Evolutionary conservation across 2,888 invertebrate species (phyloP).

Genomic region (Mechanitis mazaeus): DNA sequence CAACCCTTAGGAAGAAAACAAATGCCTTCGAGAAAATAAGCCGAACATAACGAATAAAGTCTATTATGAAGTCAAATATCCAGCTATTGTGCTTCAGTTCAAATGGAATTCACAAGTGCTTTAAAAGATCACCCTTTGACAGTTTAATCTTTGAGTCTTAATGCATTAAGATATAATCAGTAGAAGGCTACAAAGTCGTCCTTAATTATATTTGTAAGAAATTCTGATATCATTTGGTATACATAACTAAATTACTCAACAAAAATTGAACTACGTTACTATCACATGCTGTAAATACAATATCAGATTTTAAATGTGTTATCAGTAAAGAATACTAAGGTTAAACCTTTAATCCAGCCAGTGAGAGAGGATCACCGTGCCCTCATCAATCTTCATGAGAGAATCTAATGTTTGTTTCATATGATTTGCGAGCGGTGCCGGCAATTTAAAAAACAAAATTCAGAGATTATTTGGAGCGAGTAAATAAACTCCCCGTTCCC

Average conservation of each 20-base stretch:
- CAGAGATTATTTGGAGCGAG: slow-evolving; percentile 50
- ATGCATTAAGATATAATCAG: neutral
- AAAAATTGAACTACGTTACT: no score
- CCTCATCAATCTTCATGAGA: slow-evolving; percentile 25
- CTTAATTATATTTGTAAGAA: no score
- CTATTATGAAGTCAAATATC: slow-evolving; percentile 31
- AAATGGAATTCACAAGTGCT: slow-evolving; percentile 8
- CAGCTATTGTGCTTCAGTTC: slow-evolving; percentile 12
- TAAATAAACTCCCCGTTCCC: slow-evolving; percentile 44
- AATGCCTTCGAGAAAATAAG: slow-evolving; percentile 61
- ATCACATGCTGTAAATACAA: neutral
- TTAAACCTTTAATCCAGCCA: slow-evolving; percentile 14
- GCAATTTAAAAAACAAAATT: slow-evolving; percentile 36
- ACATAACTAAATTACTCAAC: no score
- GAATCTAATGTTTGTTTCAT: slow-evolving; percentile 27
- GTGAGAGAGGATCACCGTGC: slow-evolving; percentile 14
- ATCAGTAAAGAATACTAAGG: slow-evolving; percentile 14
- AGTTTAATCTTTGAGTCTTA: neutral
- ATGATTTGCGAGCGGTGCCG: slow-evolving; percentile 24
- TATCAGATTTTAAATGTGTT: slow-evolving; percentile 8
- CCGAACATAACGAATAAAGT: slow-evolving; percentile 42
- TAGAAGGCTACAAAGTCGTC: no score
- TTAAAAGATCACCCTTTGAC: slow-evolving; percentile 2
- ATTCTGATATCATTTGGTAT: no score
- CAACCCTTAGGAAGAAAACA: slow-evolving; percentile 66